Evolutionary conservation across 2,113 vertebrate genomes (phyloP).

Genomic region (Entomyzon cyanotis): DNA sequence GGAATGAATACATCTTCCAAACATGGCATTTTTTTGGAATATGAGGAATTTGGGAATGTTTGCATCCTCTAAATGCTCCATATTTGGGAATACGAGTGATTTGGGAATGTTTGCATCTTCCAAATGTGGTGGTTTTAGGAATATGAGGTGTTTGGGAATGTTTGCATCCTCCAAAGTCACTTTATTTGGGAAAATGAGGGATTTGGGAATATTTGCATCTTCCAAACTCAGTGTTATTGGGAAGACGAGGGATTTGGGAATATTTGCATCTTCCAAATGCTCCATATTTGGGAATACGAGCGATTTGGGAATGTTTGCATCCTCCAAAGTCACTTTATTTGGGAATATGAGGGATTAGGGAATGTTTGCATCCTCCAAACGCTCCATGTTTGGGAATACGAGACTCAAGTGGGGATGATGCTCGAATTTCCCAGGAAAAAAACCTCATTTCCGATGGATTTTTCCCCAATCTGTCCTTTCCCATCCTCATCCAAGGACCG

Average conservation of each 20-base stretch:
- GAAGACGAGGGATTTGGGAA: background rate
- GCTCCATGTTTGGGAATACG: fast-evolving
- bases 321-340: background rate
- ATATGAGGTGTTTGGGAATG: background rate
- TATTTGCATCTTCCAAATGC: too few relatives aligned
- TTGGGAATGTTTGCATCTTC: background rate
- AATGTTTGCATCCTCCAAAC: too few relatives aligned
- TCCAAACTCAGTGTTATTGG: fast-evolving
- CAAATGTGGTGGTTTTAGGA: fast-evolving
- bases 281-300: background rate
- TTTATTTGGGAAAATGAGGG: background rate
- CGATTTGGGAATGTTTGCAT: too few relatives aligned
- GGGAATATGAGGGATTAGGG: background rate
- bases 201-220: background rate
- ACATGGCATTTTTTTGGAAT: fast-evolving
- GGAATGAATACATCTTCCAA: background rate
- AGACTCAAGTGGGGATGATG: fast-evolving
- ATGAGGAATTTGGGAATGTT: background rate
- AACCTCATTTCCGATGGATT: fast-evolving
- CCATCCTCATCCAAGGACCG: fast-evolving
- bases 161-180: fast-evolving
- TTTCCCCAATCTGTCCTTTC: fast-evolving
- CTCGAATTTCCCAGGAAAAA: background rate
- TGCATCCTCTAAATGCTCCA: fast-evolving
- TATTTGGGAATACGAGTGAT: background rate